Conservation (phyloP, 2,113 vertebrate species). For the Emydocephalus ijimae region DNA sequence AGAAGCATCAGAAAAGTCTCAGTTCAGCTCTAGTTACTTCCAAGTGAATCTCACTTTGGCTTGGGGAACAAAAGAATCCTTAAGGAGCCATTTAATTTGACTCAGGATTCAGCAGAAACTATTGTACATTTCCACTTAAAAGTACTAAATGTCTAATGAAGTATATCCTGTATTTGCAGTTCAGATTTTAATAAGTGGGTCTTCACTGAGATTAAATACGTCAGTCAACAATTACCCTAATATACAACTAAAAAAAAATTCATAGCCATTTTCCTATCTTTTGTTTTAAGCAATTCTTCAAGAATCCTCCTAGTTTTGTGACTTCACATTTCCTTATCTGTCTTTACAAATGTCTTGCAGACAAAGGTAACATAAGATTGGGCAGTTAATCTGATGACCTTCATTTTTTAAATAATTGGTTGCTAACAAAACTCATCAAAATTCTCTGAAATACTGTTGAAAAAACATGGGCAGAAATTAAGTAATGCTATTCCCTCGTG, state of each 20-base stretch:
- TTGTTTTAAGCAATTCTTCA: not conserved
- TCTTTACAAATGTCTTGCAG: rapidly evolving
- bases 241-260: not conserved
- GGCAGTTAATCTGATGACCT: not conserved
- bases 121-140: not conserved
- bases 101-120: not conserved
- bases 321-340: not conserved
- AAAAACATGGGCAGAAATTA: too few relatives aligned
- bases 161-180: not conserved
- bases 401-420: not conserved
- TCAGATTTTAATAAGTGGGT: not conserved
- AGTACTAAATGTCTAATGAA: not conserved
- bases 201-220: not conserved
- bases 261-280: not conserved
- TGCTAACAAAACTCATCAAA: not conserved
- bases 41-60: not conserved
- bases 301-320: not conserved
- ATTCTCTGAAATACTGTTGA: not conserved
- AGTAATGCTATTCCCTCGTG: not conserved
- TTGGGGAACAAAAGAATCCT: not conserved
- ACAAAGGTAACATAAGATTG: not conserved
- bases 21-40: not conserved
- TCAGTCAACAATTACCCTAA: not conserved
- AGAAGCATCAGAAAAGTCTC: not conserved
- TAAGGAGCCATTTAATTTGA: not conserved